phyloP scores from a whole-genome alignment of 2,113 vertebrate species.

The Paraplagusia blochii region DNA sequence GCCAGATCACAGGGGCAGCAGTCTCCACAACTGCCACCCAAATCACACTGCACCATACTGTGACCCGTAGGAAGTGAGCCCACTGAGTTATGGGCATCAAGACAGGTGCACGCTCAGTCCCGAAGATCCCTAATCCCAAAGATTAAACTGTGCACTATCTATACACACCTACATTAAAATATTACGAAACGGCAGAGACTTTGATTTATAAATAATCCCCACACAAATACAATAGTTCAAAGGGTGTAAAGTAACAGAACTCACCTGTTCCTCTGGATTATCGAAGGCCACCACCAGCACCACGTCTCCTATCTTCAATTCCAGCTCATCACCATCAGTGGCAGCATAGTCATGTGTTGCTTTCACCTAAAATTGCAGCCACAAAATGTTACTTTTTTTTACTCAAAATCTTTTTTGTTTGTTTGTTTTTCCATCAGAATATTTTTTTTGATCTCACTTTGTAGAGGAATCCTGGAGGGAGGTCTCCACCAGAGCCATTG shows the following conservation, averaged over 20 bases:
- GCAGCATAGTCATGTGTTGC: slow-evolving; percentile 90
- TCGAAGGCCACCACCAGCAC: slow-evolving; percentile 91
- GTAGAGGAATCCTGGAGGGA: slow-evolving; percentile 89
- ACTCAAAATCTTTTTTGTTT: background rate
- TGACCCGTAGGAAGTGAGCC: too few species aligned
- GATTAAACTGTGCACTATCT: too few species aligned
- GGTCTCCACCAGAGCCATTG: slow-evolving; percentile 83
- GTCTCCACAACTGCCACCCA: too few species aligned
- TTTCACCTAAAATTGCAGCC: slow-evolving; percentile 78
- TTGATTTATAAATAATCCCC: too few species aligned
- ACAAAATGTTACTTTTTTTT: background rate
- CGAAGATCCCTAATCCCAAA: too few species aligned
- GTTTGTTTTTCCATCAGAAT: background rate
- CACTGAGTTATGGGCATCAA: too few species aligned
- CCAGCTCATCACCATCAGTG: slow-evolving; percentile 89
- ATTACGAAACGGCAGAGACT: too few species aligned
- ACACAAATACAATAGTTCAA: background rate
- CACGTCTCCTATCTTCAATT: slow-evolving; percentile 85
- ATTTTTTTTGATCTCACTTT: slow-evolving; percentile 73
- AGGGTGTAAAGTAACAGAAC: background rate
- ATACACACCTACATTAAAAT: too few species aligned
- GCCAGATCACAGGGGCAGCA: too few species aligned
- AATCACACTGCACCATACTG: too few species aligned
- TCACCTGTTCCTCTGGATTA: slow-evolving; percentile 91
- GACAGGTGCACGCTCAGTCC: too few species aligned